phyloP scores from a whole-genome alignment of 2,797 vertebrate genomes.

The Harpagifer antarcticus region DNA sequence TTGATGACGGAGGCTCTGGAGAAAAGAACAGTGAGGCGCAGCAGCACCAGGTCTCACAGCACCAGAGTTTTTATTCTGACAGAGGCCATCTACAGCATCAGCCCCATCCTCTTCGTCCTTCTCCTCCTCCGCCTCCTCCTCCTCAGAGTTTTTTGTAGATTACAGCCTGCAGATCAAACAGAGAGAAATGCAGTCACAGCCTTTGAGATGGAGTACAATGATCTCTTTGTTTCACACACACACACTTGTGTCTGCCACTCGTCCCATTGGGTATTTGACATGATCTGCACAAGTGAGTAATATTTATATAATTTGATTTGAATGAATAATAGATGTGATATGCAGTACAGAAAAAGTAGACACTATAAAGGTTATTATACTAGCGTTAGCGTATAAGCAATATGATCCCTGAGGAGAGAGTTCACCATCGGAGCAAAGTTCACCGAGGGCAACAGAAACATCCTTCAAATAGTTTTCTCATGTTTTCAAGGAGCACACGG shows the following conservation, averaged over 20 bases:
- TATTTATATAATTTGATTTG: slow-evolving; percentile 34
- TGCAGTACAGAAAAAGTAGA: slow-evolving; percentile 1
- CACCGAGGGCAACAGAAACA: slow-evolving; percentile 26
- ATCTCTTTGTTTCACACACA: slow-evolving; percentile 64
- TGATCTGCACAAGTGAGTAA: slow-evolving; percentile 41
- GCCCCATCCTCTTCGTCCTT: slow-evolving; percentile 61
- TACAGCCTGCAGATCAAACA: slow-evolving; percentile 84
- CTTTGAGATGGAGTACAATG: slow-evolving; percentile 70
- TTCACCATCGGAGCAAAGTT: slow-evolving; percentile 26
- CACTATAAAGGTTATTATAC: slow-evolving; percentile 13
- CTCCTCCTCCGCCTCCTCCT: slow-evolving; percentile 44
- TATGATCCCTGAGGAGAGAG: slow-evolving; percentile 19
- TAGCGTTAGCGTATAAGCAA: background rate
- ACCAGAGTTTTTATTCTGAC: slow-evolving; percentile 73
- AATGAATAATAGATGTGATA: slow-evolving; percentile 28
- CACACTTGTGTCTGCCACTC: slow-evolving; percentile 51
- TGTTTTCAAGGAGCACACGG: slow-evolving; percentile 13
- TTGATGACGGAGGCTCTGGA: slow-evolving; percentile 34
- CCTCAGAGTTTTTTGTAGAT: slow-evolving; percentile 69
- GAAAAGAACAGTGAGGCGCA: slow-evolving; percentile 55
- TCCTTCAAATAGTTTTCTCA: slow-evolving; percentile 7
- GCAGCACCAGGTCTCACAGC: slow-evolving; percentile 73
- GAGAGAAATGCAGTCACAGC: slow-evolving; percentile 71
- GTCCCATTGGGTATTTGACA: slow-evolving; percentile 33
- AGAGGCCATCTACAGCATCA: slow-evolving; percentile 77